Conservation (phyloP, 2,888 invertebrate species). For the Hydrotaea diabolus region DNA sequence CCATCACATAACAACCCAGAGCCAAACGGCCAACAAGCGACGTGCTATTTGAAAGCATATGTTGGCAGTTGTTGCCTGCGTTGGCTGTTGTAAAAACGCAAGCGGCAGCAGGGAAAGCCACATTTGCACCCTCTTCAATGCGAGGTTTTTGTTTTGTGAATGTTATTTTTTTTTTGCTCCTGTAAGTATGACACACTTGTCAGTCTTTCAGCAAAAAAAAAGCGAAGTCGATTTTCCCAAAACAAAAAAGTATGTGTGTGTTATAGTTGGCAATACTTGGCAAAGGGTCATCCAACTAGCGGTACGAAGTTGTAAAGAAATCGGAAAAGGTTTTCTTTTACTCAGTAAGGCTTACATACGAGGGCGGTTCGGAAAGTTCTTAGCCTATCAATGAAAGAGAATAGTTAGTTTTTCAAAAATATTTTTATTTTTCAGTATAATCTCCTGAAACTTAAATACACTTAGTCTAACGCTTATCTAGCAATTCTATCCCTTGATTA, state of each 20-base stretch:
- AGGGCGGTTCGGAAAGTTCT: too few species aligned
- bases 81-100: slow-evolving; percentile 1
- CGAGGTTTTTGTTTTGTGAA: neutral
- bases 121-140: slow-evolving; percentile 32
- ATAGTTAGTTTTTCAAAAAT: too few species aligned
- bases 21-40: neutral
- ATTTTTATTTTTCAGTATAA: too few species aligned
- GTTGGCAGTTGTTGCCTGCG: too few species aligned
- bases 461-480: too few species aligned
- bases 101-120: slow-evolving; percentile 17
- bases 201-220: slow-evolving; percentile 44
- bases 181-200: slow-evolving; percentile 58
- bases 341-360: too few species aligned
- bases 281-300: neutral
- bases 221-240: slow-evolving; percentile 4
- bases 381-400: too few species aligned
- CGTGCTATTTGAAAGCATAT: slow-evolving; percentile 20
- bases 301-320: neutral
- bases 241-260: neutral
- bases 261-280: neutral
- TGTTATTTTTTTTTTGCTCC: neutral
- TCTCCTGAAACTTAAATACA: too few species aligned
- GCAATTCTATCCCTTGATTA: too few species aligned
- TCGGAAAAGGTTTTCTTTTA: too few species aligned
- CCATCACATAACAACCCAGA: slow-evolving; percentile 40